phyloP scores from a whole-genome alignment of 2,113 vertebrate genomes.

The Platichthys stellatus region DNA sequence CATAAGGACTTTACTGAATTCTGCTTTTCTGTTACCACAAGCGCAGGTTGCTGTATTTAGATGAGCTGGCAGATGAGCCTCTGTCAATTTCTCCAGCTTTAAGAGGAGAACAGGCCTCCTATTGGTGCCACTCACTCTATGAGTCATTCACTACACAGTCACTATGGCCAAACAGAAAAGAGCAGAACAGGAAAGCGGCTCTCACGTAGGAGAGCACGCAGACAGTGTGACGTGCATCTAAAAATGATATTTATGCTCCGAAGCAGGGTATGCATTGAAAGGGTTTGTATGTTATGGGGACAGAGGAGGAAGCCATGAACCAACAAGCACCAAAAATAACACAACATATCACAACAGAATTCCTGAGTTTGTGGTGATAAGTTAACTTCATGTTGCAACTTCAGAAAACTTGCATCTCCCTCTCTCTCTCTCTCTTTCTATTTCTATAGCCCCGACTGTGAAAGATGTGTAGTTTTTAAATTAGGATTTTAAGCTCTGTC shows the following conservation, averaged over 20 bases:
- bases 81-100: constrained; percentile 47
- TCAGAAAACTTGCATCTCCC: neutral
- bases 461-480: neutral
- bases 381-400: constrained; percentile 8
- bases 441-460: neutral
- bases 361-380: constrained; percentile 22
- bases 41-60: constrained; percentile 51
- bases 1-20: constrained; percentile 51
- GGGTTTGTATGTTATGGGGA: neutral
- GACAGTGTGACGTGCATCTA: constrained; percentile 2
- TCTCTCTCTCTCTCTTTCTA: neutral
- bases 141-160: constrained; percentile 43
- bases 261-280: constrained; percentile 13
- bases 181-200: constrained; percentile 12
- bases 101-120: constrained; percentile 22
- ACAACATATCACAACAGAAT: constrained; percentile 14
- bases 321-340: constrained; percentile 31
- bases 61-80: constrained; percentile 44
- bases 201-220: neutral
- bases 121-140: constrained; percentile 31
- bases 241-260: neutral
- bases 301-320: constrained; percentile 17
- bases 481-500: no score
- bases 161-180: constrained; percentile 27
- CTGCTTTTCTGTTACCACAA: constrained; percentile 35